These are phyloP conservation scores for Gymnopithys bicolor DNA, from an alignment of 2,797 vertebrate species.

Conservation along the genomic window DNA sequence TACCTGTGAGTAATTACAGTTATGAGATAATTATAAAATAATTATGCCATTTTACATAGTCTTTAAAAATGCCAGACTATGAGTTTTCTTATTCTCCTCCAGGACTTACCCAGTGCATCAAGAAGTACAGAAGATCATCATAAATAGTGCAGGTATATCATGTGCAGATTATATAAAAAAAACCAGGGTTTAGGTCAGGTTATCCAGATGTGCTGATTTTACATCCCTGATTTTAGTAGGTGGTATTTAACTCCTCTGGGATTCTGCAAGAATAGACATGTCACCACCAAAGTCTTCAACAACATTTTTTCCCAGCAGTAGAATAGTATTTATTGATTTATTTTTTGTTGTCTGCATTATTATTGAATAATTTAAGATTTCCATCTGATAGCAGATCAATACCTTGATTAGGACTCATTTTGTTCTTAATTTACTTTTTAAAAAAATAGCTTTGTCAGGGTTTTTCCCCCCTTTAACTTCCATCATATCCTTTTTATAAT, in stretches of 20 bases:
- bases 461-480: neutral
- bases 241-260: conserved; percentile 8
- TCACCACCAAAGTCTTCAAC: conserved; percentile 10
- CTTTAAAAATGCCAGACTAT: neutral
- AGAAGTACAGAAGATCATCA: neutral
- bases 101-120: neutral
- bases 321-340: conserved; percentile 29
- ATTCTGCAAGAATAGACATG: neutral
- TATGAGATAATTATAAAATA: neutral
- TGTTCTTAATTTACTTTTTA: neutral
- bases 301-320: neutral
- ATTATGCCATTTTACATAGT: neutral
- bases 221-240: neutral
- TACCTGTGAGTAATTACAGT: neutral
- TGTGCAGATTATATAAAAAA: neutral
- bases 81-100: neutral
- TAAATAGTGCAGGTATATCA: neutral
- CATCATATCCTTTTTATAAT: neutral
- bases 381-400: conserved; percentile 25
- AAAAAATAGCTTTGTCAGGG: neutral
- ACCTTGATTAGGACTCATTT: neutral
- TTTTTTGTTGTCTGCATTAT: conserved; percentile 9
- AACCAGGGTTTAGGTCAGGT: neutral
- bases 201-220: neutral
- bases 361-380: conserved; percentile 34